phyloP scores from a whole-genome alignment of 2,797 vertebrate species.

The Cephalopachus bancanus region DNA sequence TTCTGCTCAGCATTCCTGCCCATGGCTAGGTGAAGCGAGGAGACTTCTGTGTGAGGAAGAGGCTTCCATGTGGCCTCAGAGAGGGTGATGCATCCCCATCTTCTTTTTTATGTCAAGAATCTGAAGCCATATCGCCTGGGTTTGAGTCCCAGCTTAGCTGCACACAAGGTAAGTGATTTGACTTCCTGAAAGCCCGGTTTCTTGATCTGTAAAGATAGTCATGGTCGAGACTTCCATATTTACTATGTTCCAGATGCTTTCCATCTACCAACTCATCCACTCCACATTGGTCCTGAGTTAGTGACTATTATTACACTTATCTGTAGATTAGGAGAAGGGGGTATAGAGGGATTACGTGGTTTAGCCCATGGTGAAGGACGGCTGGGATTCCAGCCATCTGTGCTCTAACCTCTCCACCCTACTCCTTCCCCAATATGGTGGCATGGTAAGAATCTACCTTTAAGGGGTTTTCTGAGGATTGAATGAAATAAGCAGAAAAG shows the following conservation, averaged over 20 bases:
- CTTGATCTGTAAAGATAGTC: background rate
- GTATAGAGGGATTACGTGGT: background rate
- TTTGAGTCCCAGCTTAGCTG: background rate
- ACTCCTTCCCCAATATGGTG: background rate
- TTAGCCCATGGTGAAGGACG: background rate
- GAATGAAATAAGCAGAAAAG: background rate
- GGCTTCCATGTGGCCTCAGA: background rate
- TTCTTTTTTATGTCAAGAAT: background rate
- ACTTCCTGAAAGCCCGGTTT: background rate
- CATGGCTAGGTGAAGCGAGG: background rate
- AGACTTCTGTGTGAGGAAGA: background rate
- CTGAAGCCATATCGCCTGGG: background rate
- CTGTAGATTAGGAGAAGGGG: background rate
- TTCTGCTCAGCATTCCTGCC: background rate
- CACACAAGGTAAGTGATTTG: background rate
- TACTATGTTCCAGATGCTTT: background rate
- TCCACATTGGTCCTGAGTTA: background rate
- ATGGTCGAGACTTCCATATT: background rate
- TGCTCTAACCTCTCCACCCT: rapidly evolving
- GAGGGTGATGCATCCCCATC: background rate
- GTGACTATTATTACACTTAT: background rate
- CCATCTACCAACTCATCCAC: too few relatives aligned
- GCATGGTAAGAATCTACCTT: background rate
- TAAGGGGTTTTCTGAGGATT: background rate
- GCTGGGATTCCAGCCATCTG: background rate